Evolutionary conservation across 2,113 vertebrate genomes (phyloP).

Genomic region (Anoplopoma fimbria): DNA sequence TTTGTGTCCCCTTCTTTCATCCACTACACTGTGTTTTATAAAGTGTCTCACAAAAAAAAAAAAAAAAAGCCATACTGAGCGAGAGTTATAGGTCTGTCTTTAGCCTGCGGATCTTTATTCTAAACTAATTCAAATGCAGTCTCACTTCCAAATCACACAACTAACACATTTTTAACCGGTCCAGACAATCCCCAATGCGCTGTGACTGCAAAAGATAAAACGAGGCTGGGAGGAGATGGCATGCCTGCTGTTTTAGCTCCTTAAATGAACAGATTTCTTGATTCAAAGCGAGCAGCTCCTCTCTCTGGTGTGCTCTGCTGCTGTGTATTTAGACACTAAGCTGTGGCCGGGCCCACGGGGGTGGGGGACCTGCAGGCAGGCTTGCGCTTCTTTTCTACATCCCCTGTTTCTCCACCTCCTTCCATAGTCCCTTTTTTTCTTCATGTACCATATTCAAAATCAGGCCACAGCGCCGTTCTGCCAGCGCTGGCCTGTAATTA

Average conservation of each 20-base stretch:
- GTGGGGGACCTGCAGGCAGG: slow-evolving; percentile 10
- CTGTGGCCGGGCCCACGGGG: slow-evolving; percentile 21
- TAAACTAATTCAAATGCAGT: slow-evolving; percentile 28
- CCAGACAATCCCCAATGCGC: slow-evolving; percentile 20
- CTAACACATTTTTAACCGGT: background rate
- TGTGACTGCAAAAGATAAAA: slow-evolving; percentile 7
- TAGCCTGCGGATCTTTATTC: slow-evolving; percentile 32
- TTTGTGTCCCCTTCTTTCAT: slow-evolving; percentile 2
- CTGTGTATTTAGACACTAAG: slow-evolving; percentile 32
- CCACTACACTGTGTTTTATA: background rate
- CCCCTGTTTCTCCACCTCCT: background rate
- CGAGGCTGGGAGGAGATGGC: background rate
- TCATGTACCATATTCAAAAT: slow-evolving; percentile 23
- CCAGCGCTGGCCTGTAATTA: slow-evolving; percentile 25
- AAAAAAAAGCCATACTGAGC: background rate
- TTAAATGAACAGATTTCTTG: slow-evolving; percentile 36
- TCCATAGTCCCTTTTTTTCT: background rate
- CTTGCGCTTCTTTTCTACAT: background rate
- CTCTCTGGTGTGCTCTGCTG: slow-evolving; percentile 25
- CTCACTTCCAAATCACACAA: slow-evolving; percentile 17
- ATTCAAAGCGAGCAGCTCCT: background rate
- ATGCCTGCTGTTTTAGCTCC: slow-evolving; percentile 24
- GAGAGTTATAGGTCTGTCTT: background rate
- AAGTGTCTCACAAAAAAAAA: no score
- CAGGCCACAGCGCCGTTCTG: background rate